Percentiles rank a stretch among this genome's conserved stretches.
These are phyloP conservation scores for Notechis scutatus DNA, from an alignment of 2,113 vertebrate species.

Conservation along the genomic window DNA sequence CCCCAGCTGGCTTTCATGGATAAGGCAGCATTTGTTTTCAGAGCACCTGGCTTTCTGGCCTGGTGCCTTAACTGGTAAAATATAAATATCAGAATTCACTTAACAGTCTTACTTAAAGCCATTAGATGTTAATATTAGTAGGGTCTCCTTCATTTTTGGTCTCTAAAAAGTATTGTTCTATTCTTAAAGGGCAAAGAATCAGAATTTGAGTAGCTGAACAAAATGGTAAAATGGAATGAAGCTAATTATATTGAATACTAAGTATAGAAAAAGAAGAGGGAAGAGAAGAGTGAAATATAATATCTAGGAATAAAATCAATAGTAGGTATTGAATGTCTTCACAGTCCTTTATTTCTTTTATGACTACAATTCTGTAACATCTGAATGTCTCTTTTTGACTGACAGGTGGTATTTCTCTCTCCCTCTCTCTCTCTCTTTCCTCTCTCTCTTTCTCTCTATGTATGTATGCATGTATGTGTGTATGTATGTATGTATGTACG, in stretches of 20 bases:
- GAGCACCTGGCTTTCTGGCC: too few species aligned
- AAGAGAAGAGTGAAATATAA: background rate
- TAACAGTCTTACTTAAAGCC: background rate
- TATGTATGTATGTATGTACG: background rate
- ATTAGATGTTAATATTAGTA: background rate
- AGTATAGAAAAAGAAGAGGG: background rate
- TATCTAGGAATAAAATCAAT: background rate
- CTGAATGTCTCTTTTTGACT: background rate
- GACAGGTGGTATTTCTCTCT: background rate
- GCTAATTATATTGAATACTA: background rate
- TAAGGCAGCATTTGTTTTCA: background rate
- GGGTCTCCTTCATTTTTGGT: background rate
- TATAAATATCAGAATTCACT: background rate
- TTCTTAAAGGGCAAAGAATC: background rate
- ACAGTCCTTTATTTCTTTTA: background rate
- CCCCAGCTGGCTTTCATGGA: background rate
- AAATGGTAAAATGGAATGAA: background rate
- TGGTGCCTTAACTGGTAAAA: too few species aligned
- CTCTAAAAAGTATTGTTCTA: background rate
- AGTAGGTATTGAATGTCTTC: background rate
- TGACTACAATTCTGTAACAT: background rate
- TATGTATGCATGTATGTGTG: too few species aligned
- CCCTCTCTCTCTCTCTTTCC: fast-evolving
- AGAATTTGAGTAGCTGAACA: background rate
- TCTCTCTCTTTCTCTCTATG: background rate